phyloP scores from a whole-genome alignment of 92 coral and sea anemone species.

The Porites lobata region DNA sequence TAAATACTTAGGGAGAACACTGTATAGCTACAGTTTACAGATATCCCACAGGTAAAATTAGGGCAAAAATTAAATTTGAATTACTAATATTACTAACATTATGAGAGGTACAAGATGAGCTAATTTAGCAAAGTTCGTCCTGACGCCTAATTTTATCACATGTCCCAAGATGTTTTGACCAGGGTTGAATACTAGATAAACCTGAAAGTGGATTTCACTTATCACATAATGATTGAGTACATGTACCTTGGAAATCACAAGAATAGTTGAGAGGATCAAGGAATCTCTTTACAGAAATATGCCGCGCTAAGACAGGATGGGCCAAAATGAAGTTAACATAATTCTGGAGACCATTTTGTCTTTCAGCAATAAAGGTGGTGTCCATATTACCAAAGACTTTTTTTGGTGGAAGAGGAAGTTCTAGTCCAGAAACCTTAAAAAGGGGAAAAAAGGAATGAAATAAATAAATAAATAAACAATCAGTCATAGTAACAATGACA shows the following conservation, averaged over 20 bases:
- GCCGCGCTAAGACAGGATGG: constrained; percentile 84
- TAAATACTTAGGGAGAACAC: too few species aligned
- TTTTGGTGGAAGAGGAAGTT: constrained; percentile 95
- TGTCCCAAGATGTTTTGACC: too few species aligned
- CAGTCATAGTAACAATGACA: background rate
- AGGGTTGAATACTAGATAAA: too few species aligned
- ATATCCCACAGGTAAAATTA: too few species aligned
- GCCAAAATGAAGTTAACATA: constrained; percentile 83
- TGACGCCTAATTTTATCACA: too few species aligned
- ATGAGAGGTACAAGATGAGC: too few species aligned
- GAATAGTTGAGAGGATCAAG: constrained; percentile 95
- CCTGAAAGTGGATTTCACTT: background rate
- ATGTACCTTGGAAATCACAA: constrained; percentile 82
- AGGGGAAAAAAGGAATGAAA: background rate
- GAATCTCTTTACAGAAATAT: constrained; percentile 86
- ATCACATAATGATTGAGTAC: too few species aligned
- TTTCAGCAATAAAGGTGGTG: constrained; percentile 90
- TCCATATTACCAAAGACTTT: constrained; percentile 99
- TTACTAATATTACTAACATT: too few species aligned
- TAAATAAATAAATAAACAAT: background rate
- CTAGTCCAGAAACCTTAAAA: constrained; percentile 84
- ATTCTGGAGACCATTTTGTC: constrained; percentile 93
- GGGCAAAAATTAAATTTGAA: too few species aligned
- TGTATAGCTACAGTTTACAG: too few species aligned
- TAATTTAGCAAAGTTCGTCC: too few species aligned